Conservation (phyloP, 1,140 invertebrate species). For the Radopholus similis region DNA sequence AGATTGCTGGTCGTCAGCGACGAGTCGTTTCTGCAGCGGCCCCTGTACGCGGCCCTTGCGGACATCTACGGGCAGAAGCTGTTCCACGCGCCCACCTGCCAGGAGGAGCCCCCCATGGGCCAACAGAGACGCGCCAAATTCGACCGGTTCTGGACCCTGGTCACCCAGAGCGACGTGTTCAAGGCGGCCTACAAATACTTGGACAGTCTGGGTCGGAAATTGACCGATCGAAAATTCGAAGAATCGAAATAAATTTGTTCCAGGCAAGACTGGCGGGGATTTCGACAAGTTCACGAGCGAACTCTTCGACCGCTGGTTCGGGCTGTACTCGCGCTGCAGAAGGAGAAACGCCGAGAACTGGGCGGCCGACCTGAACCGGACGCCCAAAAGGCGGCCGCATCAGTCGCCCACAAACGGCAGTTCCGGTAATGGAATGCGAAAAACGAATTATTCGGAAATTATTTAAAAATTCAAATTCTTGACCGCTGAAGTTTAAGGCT, state of each 20-base stretch:
- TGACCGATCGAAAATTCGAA: too few species aligned
- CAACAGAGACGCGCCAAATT: slow-evolving; percentile 3
- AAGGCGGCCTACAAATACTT: slow-evolving; percentile 9
- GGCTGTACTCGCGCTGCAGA: slow-evolving; percentile 17
- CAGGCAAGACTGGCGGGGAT: slow-evolving; percentile 3
- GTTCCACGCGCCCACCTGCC: slow-evolving; percentile 17
- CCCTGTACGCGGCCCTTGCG: slow-evolving; percentile 8
- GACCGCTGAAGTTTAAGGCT: too few species aligned
- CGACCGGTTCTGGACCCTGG: slow-evolving; percentile 1
- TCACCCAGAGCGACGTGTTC: slow-evolving; percentile 16
- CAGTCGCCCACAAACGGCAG: too few species aligned
- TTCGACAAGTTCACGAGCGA: slow-evolving; percentile 6
- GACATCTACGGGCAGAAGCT: slow-evolving; percentile 15
- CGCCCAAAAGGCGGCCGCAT: too few species aligned
- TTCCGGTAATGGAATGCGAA: too few species aligned
- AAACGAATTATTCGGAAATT: too few species aligned
- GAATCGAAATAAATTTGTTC: too few species aligned
- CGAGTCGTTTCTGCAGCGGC: slow-evolving; percentile 14
- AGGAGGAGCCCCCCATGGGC: slow-evolving; percentile 12
- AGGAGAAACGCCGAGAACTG: background rate
- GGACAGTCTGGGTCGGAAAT: slow-evolving; percentile 13
- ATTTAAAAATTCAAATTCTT: too few species aligned
- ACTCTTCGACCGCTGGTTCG: slow-evolving; percentile 21
- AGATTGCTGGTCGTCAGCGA: slow-evolving; percentile 1
- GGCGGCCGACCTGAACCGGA: slow-evolving; percentile 5